These are phyloP conservation scores for Zygothrica quintamaculata DNA, from an alignment of 2,888 invertebrate species.

Conservation along the genomic window DNA sequence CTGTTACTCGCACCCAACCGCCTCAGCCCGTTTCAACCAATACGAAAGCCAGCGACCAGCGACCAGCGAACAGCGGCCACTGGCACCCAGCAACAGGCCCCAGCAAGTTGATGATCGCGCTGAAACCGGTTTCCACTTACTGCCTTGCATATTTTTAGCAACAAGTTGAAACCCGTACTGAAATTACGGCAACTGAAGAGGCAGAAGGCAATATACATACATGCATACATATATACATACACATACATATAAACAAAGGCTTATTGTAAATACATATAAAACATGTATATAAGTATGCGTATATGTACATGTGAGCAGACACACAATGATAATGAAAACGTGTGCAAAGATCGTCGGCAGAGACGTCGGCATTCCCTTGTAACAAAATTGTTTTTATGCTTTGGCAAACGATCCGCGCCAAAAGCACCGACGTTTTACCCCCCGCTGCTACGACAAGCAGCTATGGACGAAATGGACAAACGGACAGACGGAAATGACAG, in stretches of 20 bases:
- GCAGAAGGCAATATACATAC: conserved; percentile 20
- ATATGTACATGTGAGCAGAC: conserved; percentile 2
- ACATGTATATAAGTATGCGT: background rate
- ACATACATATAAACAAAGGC: conserved; percentile 5
- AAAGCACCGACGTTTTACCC: conserved; percentile 36
- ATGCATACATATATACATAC: conserved; percentile 17
- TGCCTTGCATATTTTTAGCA: conserved; percentile 78
- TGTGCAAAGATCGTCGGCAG: conserved; percentile 59
- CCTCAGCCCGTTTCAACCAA: background rate
- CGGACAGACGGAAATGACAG: conserved; percentile 40
- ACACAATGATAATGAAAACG: conserved; percentile 61
- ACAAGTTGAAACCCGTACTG: conserved; percentile 64
- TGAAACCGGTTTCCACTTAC: conserved; percentile 73
- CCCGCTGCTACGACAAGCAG: conserved; percentile 14
- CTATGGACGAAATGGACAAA: conserved; percentile 18
- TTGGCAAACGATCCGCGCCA: conserved; percentile 61
- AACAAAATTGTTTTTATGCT: conserved; percentile 67
- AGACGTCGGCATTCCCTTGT: conserved; percentile 64
- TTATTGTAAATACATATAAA: conserved; percentile 1
- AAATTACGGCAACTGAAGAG: conserved; percentile 29
- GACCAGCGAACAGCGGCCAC: conserved; percentile 42
- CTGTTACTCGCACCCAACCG: background rate
- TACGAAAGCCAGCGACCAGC: conserved; percentile 35
- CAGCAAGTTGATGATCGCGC: conserved; percentile 51
- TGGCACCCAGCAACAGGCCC: conserved; percentile 73